Evolutionary conservation across 2,797 vertebrate genomes (phyloP).

Genomic region (Smutsia gigantea): DNA sequence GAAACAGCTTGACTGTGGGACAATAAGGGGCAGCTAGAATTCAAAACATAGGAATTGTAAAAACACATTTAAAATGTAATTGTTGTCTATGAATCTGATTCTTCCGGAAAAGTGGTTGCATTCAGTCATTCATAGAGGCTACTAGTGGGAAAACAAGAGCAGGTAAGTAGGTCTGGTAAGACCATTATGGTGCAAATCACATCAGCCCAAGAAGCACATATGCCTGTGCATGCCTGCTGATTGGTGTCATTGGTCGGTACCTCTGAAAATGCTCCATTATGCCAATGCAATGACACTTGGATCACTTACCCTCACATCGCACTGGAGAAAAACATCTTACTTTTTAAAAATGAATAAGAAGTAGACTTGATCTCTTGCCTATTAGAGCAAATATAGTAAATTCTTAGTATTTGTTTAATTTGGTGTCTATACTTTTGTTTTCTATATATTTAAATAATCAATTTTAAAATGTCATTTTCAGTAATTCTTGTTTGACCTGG

Average conservation of each 20-base stretch:
- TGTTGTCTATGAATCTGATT: neutral
- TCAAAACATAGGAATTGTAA: neutral
- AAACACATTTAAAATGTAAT: neutral
- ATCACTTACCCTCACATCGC: neutral
- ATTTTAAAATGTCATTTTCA: constrained; percentile 13
- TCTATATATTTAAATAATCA: neutral
- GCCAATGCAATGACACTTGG: too few species aligned
- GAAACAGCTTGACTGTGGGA: neutral
- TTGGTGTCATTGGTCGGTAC: neutral
- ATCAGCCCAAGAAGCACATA: neutral
- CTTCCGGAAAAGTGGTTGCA: neutral
- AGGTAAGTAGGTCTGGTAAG: neutral
- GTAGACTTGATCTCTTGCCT: neutral
- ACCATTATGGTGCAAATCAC: neutral
- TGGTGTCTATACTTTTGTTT: neutral
- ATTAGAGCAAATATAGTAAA: neutral
- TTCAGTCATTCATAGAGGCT: neutral
- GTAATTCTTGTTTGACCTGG: constrained; percentile 1
- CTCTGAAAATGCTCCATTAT: neutral
- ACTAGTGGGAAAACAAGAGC: neutral
- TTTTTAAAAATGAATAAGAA: neutral
- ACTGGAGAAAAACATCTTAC: neutral
- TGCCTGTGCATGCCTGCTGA: too few species aligned
- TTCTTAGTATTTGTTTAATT: neutral
- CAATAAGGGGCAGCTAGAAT: neutral